phyloP scores from a whole-genome alignment of 1,140 invertebrate genomes.

The Apis laboriosa region DNA sequence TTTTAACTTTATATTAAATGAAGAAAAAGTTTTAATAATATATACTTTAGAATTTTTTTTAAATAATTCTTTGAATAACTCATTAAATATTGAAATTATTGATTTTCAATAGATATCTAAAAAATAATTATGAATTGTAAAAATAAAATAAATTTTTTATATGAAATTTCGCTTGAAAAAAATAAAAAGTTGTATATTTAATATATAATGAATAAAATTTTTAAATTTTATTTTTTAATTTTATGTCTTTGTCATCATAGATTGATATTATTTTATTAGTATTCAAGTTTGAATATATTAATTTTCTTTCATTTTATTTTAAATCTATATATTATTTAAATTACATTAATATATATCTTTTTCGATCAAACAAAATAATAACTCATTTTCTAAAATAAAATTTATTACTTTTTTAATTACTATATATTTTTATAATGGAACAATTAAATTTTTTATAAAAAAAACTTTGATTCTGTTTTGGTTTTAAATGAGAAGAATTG shows the following conservation, averaged over 20 bases:
- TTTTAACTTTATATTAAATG: no score
- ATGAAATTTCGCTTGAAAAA: neutral
- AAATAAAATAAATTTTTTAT: neutral
- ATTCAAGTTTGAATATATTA: neutral
- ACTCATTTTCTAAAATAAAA: neutral
- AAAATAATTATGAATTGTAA: neutral
- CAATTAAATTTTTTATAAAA: neutral
- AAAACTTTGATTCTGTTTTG: no score
- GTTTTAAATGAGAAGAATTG: no score
- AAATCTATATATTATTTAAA: neutral
- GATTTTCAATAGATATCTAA: neutral
- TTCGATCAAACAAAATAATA: rapidly evolving
- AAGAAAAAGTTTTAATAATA: no score
- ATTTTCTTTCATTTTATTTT: neutral
- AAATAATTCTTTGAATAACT: neutral
- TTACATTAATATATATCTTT: neutral
- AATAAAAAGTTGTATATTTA: neutral
- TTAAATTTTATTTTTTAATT: neutral
- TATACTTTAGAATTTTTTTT: no score
- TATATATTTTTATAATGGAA: neutral
- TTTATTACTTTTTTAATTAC: neutral
- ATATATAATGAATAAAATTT: neutral
- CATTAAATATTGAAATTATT: neutral
- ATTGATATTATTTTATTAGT: no score
- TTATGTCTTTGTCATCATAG: no score